Base-by-base conservation (phyloP, 2,797 vertebrate species). In the Argyrosomus regius region DNA sequence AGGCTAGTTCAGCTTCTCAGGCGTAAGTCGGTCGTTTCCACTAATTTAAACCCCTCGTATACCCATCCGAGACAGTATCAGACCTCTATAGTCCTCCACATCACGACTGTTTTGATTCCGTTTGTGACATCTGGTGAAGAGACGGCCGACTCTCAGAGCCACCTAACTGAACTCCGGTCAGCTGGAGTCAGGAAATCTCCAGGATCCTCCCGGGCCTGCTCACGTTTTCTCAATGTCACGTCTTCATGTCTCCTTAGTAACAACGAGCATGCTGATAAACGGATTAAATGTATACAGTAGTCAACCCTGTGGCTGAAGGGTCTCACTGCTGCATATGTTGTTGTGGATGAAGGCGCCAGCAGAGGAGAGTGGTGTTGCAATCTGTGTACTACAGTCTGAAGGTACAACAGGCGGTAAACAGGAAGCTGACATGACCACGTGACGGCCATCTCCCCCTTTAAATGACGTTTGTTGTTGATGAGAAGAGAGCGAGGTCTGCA, bases 351-450 rank as follows among this genome's bases (percentile, higher is more conserved):
- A 54, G 66, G 49, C n/a, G 28, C 52, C 43, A 24, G 16, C 22
- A 24, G 57, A 3, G 53, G 2, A 46, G 52, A 18, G 64, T 11
- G 60, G 64, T 87, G 89, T 81, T 85, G 83, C 83, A 93, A 94
- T 72, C 68, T 12, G 52, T 70, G 75, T 63, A 74, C 75, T 59
- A 64, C 71, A n/a, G 82, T 61, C 78, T 84, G 73, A 64, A 50
- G 72, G 74, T 68, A 72, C 67, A 68, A 35, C 89, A 59, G 86
- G 80, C 87, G 80, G 94, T 96, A 96, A 96, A 96, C 95, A 96
- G 95, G 95, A 96, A 96, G 90, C 59, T 54, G 74, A 39, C 2
- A 2, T 0, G 16, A 26, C 73, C 94, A 96, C 82, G 92, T 96
- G 95, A 95, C 88, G 11, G 53, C 3, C 79, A 39, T 66, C 82